Conservation (phyloP, 2,888 invertebrate genomes). For the Rhamnusium bicolor region DNA sequence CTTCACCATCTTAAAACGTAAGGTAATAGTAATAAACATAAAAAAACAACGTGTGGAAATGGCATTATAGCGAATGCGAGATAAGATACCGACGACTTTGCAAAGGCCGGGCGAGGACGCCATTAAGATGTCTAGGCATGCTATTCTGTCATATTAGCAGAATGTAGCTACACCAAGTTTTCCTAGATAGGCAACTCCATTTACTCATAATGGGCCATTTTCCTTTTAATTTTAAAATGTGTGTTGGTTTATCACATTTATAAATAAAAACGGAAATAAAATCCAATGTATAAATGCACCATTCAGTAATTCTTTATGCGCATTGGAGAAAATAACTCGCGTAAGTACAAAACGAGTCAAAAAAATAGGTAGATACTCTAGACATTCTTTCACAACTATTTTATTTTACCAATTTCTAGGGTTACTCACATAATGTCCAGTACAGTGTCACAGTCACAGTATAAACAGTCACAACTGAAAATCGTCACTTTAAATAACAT, state of each 20-base stretch:
- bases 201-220: background rate
- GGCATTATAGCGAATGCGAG: background rate
- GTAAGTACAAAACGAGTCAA: too few species aligned
- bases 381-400: too few species aligned
- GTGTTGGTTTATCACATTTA: too few species aligned
- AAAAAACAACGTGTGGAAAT: background rate
- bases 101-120: background rate
- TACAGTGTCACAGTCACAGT: too few species aligned
- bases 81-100: background rate
- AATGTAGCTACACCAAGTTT: background rate
- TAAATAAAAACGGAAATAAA: background rate
- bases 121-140: background rate
- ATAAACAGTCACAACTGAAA: too few species aligned
- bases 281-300: background rate
- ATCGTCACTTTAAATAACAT: too few species aligned
- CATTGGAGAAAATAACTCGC: too few species aligned
- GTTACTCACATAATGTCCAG: too few species aligned
- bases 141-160: background rate
- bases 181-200: background rate
- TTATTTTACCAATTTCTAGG: too few species aligned
- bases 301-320: too few species aligned
- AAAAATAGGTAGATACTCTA: too few species aligned
- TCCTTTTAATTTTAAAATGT: background rate
- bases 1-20: background rate
- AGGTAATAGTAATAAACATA: conserved; percentile 2